Evolutionary conservation across 2,113 vertebrate species (phyloP).

Genomic region (Isurus oxyrinchus): DNA sequence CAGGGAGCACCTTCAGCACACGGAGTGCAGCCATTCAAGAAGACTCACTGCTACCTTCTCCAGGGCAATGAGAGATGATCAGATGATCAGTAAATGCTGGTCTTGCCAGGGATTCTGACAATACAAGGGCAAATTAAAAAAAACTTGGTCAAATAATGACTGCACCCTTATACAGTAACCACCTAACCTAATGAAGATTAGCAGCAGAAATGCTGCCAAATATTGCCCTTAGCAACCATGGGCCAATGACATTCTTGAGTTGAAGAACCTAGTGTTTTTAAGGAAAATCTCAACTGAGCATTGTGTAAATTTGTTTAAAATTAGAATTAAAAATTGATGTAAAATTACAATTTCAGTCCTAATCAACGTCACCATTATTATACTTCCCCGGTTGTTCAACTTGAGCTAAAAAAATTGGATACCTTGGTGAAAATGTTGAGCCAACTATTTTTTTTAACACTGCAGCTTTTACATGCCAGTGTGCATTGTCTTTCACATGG

Average conservation of each 20-base stretch:
- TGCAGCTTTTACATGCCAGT: not conserved
- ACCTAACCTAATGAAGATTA: not conserved
- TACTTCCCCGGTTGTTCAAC: too few relatives aligned
- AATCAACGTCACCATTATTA: not conserved
- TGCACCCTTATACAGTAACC: not conserved
- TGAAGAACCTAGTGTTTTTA: too few relatives aligned
- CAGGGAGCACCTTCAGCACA: not conserved
- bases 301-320: too few relatives aligned
- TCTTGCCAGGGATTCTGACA: too few relatives aligned
- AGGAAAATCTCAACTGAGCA: too few relatives aligned
- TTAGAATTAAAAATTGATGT: not conserved
- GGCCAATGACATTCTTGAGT: not conserved
- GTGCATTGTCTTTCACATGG: not conserved
- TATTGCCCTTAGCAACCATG: not conserved
- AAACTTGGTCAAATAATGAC: not conserved
- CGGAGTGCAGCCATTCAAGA: not conserved
- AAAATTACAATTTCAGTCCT: not conserved
- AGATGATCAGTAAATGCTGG: not conserved
- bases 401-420: not conserved
- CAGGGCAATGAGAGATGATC: not conserved
- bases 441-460: not conserved
- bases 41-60: not conserved
- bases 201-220: not conserved
- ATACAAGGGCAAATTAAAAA: not conserved
- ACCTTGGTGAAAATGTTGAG: not conserved